A percentile compares a stretch with the other conserved stretches of the same genome.
Evolutionary conservation across 2,113 vertebrate species (phyloP).

Genomic region (Actinemys pallida): DNA sequence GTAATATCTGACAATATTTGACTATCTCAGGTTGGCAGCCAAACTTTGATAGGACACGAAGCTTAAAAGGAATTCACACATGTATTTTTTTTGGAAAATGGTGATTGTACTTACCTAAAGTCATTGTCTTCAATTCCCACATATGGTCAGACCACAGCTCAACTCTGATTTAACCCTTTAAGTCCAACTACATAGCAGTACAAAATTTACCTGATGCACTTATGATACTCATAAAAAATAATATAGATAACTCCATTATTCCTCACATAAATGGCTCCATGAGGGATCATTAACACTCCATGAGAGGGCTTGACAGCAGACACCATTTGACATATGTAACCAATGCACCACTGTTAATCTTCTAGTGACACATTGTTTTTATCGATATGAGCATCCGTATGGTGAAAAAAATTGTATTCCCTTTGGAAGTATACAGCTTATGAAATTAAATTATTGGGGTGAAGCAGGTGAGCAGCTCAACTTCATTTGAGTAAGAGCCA

Average conservation of each 20-base stretch:
- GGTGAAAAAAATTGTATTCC: rapidly evolving
- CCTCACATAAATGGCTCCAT: neutral
- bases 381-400: neutral
- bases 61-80: neutral
- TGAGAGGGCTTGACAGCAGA: neutral
- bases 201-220: neutral
- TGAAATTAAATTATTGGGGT: neutral
- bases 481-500: neutral
- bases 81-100: neutral
- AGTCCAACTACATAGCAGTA: neutral
- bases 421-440: neutral
- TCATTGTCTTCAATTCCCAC: neutral
- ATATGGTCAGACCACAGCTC: neutral
- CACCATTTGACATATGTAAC: neutral
- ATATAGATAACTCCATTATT: neutral
- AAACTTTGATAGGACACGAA: neutral
- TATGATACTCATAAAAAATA: neutral
- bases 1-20: neutral
- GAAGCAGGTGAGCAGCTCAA: neutral
- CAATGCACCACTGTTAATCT: neutral
- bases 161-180: neutral
- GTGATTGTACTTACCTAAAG: neutral
- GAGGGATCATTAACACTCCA: neutral
- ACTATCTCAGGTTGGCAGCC: neutral
- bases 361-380: neutral